Base-by-base conservation (phyloP, 2,888 invertebrate species). In the Chesias legatella region DNA sequence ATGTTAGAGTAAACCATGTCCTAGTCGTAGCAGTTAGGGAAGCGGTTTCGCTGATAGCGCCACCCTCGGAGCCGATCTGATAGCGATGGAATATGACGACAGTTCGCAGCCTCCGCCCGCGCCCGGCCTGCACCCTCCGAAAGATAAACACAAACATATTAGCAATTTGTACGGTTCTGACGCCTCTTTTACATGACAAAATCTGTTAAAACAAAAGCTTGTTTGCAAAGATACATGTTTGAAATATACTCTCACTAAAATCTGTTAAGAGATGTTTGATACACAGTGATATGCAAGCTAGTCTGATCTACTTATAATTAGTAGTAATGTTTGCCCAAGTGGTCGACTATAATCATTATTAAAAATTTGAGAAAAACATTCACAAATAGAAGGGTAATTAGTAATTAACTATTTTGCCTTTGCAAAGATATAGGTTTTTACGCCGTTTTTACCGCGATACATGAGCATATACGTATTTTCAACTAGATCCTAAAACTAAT, bases 71-170 rank as follows among this genome's bases (percentile, higher is more conserved):
- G 56, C 63, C 72, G 62, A 80, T 81, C 81, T 53, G 83, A 83
- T 83, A 80, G 56, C 67, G 63, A 62, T 69, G 67, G 73, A 73
- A 74, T 78, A 83, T 70, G 80, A 81, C 78, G 79, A 83, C 82
- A 81, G 76, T 80, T 81, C 67, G 70, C 79, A 63, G 67, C 68
- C 74, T 68, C 61, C 13, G 13, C 72, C 64, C 53, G 55, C 61
- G 56, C 51, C 56, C 40, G 53, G 56, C 38, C 48, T 52, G 47
- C 55, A 48, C 50, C 45, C 42, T 49, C 48, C 51, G 3, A 50
- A 52, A 57, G 62, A 60, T 63, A 63, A 61, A 60, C 60, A 64
- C 60, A 59, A 64, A 61, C 60, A 58, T 53, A 48, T 49, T 53
- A 54, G 45, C 35, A 36, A 31, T 35, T 10, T 35, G 31, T 30